These are phyloP conservation scores for Cotesia typhae DNA, from an alignment of 1,140 invertebrate species.

Conservation along the genomic window DNA sequence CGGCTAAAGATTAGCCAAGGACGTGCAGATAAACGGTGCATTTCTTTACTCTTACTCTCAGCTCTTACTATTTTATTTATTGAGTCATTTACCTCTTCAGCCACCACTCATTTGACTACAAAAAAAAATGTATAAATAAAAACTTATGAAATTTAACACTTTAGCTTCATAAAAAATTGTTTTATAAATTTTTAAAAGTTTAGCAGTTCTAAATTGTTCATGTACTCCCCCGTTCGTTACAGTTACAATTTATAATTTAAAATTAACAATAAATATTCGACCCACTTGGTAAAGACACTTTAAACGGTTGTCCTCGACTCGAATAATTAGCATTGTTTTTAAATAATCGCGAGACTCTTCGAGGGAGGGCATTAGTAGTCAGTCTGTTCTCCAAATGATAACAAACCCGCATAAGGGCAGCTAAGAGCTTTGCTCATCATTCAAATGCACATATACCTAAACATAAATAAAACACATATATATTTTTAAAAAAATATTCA, in stretches of 20 bases:
- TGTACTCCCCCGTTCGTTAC: too few species aligned
- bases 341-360: slow-evolving; percentile 29
- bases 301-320: slow-evolving; percentile 14
- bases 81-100: background rate
- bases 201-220: too few species aligned
- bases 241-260: too few species aligned
- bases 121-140: too few species aligned
- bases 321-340: slow-evolving; percentile 30
- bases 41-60: slow-evolving; percentile 9
- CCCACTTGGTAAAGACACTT: background rate
- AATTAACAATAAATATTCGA: background rate
- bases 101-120: too few species aligned
- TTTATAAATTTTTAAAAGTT: too few species aligned
- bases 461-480: background rate
- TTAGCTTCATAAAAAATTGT: too few species aligned
- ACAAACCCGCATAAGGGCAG: slow-evolving; percentile 26
- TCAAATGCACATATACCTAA: too few species aligned
- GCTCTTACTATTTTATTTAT: background rate
- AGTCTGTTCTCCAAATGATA: slow-evolving; percentile 14
- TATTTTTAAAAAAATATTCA: background rate
- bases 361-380: slow-evolving; percentile 20
- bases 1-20: slow-evolving; percentile 63
- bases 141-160: too few species aligned
- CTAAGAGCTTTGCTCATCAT: background rate
- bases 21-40: slow-evolving; percentile 60